A percentile compares a stretch with the other conserved stretches of the same genome.
Evolutionary conservation across 2,797 vertebrate genomes (phyloP).

Genomic region (Neostethus bicornis): DNA sequence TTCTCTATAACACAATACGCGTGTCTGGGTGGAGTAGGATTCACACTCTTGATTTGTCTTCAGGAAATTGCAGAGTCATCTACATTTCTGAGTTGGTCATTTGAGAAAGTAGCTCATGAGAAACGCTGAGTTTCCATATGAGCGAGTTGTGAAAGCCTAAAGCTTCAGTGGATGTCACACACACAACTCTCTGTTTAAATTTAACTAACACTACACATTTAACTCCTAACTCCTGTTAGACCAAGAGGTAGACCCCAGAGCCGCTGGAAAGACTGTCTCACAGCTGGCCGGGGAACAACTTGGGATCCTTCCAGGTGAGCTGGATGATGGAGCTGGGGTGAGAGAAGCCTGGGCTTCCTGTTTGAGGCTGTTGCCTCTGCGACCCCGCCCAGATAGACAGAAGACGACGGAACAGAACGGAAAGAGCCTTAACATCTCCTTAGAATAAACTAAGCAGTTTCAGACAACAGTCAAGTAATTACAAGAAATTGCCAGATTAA

Average conservation of each 20-base stretch:
- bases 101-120: constrained; percentile 27
- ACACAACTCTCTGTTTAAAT: not conserved
- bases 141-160: not conserved
- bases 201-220: too few species aligned
- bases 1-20: not conserved
- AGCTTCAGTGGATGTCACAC: not conserved
- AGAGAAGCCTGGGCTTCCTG: too few species aligned
- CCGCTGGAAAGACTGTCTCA: too few species aligned
- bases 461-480: not conserved
- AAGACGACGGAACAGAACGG: too few species aligned
- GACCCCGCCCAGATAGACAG: too few species aligned
- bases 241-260: too few species aligned
- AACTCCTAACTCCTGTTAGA: too few species aligned
- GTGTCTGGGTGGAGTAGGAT: not conserved
- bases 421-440: not conserved
- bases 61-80: constrained; percentile 14
- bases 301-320: too few species aligned
- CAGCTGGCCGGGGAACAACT: too few species aligned
- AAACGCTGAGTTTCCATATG: constrained; percentile 21
- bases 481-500: too few species aligned
- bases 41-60: constrained; percentile 18
- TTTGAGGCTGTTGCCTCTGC: too few species aligned
- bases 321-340: too few species aligned
- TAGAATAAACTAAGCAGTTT: not conserved
- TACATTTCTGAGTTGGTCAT: constrained; percentile 19